Conservation (phyloP, 1,140 invertebrate genomes). For the Tetragnatha versicolor region DNA sequence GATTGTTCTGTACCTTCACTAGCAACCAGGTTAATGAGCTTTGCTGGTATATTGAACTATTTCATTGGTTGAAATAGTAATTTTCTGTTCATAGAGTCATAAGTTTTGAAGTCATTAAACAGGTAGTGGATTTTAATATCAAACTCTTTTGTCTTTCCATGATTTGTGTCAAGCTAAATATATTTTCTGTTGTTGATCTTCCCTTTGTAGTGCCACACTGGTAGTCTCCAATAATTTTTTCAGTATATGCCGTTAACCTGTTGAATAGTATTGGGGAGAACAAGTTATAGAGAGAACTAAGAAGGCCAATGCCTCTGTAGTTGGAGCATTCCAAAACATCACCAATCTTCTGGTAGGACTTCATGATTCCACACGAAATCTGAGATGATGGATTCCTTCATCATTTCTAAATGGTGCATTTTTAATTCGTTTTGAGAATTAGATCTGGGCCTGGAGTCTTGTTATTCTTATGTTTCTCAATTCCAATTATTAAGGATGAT, state of each 20-base stretch:
- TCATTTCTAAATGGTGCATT: neutral
- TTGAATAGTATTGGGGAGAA: neutral
- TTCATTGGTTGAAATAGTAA: constrained; percentile 4
- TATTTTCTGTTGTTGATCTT: neutral
- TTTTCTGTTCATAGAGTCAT: constrained; percentile 1
- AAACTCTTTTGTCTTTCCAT: neutral
- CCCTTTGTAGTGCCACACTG: neutral
- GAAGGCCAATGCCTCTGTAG: neutral
- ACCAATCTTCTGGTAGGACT: neutral
- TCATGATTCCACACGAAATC: neutral
- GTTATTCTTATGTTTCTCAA: no score
- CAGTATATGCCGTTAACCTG: neutral
- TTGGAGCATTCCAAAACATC: neutral
- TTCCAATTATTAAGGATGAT: no score
- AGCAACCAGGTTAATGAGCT: neutral
- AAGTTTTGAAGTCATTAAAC: neutral
- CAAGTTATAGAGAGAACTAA: neutral
- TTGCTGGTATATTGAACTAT: neutral
- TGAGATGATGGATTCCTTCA: neutral
- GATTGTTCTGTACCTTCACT: neutral
- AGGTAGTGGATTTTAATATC: neutral
- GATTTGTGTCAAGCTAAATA: neutral
- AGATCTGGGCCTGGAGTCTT: no score
- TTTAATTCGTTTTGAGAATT: no score
- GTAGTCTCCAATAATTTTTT: constrained; percentile 12